Evolutionary conservation across 2,113 vertebrate genomes (phyloP).

Genomic region (Neotragus pygmaeus): DNA sequence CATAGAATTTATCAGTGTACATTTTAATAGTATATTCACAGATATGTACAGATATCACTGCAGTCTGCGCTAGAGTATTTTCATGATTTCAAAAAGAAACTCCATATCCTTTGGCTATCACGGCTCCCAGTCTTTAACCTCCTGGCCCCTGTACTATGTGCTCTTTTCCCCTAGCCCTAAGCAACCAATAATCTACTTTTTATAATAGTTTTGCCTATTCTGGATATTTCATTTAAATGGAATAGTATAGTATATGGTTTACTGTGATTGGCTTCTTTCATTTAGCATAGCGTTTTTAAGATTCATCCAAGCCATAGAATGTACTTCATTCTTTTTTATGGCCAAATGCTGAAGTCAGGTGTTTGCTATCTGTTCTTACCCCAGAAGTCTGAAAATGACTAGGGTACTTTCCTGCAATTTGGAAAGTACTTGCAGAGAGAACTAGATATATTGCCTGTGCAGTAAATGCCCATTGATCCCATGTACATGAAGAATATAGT

Average conservation of each 20-base stretch:
- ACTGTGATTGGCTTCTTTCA: background rate
- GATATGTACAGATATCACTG: background rate
- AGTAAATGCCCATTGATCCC: background rate
- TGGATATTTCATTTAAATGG: background rate
- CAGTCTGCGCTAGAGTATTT: background rate
- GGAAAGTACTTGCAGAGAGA: background rate
- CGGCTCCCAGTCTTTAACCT: background rate
- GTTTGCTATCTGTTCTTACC: background rate
- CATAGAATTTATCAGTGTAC: background rate
- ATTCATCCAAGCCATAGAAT: background rate
- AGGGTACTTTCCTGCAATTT: background rate
- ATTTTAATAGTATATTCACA: background rate
- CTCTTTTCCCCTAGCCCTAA: background rate
- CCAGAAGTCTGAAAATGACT: background rate
- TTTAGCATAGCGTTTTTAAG: background rate
- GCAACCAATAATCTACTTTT: background rate
- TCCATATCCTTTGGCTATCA: background rate
- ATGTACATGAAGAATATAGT: background rate
- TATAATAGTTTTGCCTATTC: background rate
- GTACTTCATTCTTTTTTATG: background rate
- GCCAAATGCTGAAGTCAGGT: background rate
- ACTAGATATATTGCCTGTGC: background rate
- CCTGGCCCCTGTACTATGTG: background rate
- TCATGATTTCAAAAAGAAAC: background rate
- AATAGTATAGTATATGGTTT: background rate